These are phyloP conservation scores for Caenorhabditis elegans DNA, from an alignment of 1,140 invertebrate genomes.

Conservation along the genomic window WBcel235 BX284603.4:11790501-11791000, in stretches of 20 bases:
- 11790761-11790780: not conserved
- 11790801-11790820: slow-evolving; percentile 54
- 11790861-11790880: slow-evolving; percentile 59
- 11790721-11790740: slow-evolving; percentile 68
- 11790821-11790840: slow-evolving; percentile 57
- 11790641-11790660: slow-evolving; percentile 41
- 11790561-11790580: no score
- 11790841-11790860: slow-evolving; percentile 50
- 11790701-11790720: slow-evolving; percentile 51
- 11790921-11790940: slow-evolving; percentile 51
- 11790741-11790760: slow-evolving; percentile 72
- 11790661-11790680: slow-evolving; percentile 52
- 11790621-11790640: slow-evolving; percentile 54
- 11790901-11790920: slow-evolving; percentile 72
- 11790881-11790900: slow-evolving; percentile 69
- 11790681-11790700: slow-evolving; percentile 54
- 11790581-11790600: no score
- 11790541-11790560: no score
- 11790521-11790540: no score
- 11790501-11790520: no score
- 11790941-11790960: slow-evolving; percentile 54
- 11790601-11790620: slow-evolving; percentile 51
- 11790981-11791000: no score
- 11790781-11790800: no score
- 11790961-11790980: no score